Percentiles rank a stretch among this genome's conserved stretches.
These are phyloP conservation scores for Gobiocypris rarus DNA, from an alignment of 2,113 vertebrate species.

Conservation along the genomic window DNA sequence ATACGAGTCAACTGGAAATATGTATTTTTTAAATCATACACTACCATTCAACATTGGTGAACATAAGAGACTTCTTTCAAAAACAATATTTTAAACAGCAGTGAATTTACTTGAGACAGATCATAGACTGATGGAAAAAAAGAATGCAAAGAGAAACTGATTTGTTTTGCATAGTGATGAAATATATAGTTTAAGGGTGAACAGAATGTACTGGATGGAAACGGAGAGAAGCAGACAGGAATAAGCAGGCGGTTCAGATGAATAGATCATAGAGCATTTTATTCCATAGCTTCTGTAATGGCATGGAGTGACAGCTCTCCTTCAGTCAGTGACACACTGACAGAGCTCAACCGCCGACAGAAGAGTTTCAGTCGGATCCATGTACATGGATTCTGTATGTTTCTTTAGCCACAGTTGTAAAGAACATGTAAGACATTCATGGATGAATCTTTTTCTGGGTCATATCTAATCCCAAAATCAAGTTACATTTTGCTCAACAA, in stretches of 20 bases:
- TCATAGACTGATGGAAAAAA: slow-evolving; percentile 1
- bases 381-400: slow-evolving; percentile 19
- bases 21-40: not conserved
- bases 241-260: slow-evolving; percentile 60
- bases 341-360: not conserved
- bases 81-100: not conserved
- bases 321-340: slow-evolving; percentile 19
- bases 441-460: slow-evolving; percentile 4
- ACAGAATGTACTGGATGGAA: slow-evolving; percentile 17
- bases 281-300: slow-evolving; percentile 69
- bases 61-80: too few relatives aligned
- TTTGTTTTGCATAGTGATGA: slow-evolving; percentile 7
- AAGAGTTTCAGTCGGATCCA: slow-evolving; percentile 27
- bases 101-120: not conserved
- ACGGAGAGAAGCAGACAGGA: slow-evolving; percentile 52
- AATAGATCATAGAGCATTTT: slow-evolving; percentile 71
- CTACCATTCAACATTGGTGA: not conserved
- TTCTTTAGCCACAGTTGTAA: slow-evolving; percentile 35
- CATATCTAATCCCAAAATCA: not conserved
- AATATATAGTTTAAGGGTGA: slow-evolving; percentile 1
- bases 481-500: not conserved
- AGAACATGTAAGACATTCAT: slow-evolving; percentile 16
- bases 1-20: not conserved
- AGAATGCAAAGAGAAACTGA: slow-evolving; percentile 43
- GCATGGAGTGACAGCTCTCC: slow-evolving; percentile 63